Conservation (phyloP, 2,797 vertebrate genomes). For the Rousettus madagascariensis region DNA sequence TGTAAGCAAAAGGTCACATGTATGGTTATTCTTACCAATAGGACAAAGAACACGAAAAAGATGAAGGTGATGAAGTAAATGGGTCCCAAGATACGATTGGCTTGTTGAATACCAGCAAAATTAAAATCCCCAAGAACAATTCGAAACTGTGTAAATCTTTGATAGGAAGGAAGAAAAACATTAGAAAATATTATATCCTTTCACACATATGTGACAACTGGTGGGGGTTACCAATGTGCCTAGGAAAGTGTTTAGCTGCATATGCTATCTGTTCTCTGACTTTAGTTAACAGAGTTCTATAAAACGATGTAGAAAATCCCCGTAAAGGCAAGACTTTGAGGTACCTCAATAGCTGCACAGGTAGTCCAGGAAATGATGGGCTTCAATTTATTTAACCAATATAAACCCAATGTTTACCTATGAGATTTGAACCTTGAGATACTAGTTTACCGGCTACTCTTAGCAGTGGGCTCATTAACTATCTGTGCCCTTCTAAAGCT, state of each 20-base stretch:
- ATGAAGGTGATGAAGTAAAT: conserved; percentile 86
- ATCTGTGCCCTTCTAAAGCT: conserved; percentile 15
- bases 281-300: not conserved
- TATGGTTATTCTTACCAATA: conserved; percentile 80
- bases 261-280: not conserved
- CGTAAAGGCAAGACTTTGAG: not conserved
- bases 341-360: not conserved
- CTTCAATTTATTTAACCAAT: not conserved
- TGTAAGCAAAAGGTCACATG: not conserved
- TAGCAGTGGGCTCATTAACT: not conserved
- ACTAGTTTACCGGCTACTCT: not conserved
- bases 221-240: not conserved
- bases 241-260: not conserved
- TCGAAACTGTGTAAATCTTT: conserved; percentile 85
- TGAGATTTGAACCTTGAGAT: not conserved
- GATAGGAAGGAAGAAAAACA: conserved; percentile 51
- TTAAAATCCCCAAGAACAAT: conserved; percentile 86
- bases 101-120: conserved; percentile 82
- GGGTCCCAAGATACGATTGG: conserved; percentile 82
- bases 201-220: not conserved
- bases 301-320: not conserved
- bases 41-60: conserved; percentile 85
- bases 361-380: not conserved
- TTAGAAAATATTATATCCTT: conserved; percentile 2
- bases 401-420: not conserved